Percentiles rank a stretch among this genome's conserved stretches.
These are phyloP conservation scores for Cardinalis cardinalis DNA, from an alignment of 2,113 vertebrate species.

Conservation along the genomic window DNA sequence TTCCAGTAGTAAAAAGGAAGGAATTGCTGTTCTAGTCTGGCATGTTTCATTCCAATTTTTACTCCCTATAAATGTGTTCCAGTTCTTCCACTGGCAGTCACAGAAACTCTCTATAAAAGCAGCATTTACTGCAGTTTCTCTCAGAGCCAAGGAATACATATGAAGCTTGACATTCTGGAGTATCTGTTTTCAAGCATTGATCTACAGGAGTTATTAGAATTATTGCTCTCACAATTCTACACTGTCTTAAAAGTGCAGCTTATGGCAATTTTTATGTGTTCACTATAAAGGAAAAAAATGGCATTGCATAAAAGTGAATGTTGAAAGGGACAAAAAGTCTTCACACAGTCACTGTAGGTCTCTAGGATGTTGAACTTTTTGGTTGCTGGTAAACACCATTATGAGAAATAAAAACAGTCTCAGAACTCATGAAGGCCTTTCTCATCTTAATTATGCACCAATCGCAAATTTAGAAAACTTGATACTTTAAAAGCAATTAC, in stretches of 20 bases:
- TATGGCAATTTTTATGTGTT: constrained; percentile 24
- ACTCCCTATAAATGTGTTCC: constrained; percentile 61
- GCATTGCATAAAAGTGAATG: constrained; percentile 40
- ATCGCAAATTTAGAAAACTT: background rate
- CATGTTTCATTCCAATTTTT: constrained; percentile 54
- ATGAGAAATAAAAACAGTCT: constrained; percentile 9
- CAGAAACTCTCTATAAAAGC: constrained; percentile 63
- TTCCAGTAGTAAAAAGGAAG: constrained; percentile 43
- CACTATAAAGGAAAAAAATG: constrained; percentile 31
- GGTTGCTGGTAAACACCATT: background rate
- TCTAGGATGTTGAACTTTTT: background rate
- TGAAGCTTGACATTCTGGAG: constrained; percentile 55
- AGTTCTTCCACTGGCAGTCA: constrained; percentile 58
- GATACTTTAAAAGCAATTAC: background rate
- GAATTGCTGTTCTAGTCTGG: constrained; percentile 47
- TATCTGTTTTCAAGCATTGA: constrained; percentile 63
- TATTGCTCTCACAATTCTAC: constrained; percentile 54
- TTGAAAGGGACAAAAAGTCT: constrained; percentile 8
- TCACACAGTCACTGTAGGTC: background rate
- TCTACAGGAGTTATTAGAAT: constrained; percentile 59
- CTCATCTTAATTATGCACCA: background rate
- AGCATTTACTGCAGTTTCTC: constrained; percentile 60
- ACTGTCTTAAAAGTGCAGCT: constrained; percentile 20
- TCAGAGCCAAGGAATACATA: constrained; percentile 70
- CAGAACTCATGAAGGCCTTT: background rate